phyloP scores from a whole-genome alignment of 2,797 vertebrate species.

The Pangasius mekongensis region DNA sequence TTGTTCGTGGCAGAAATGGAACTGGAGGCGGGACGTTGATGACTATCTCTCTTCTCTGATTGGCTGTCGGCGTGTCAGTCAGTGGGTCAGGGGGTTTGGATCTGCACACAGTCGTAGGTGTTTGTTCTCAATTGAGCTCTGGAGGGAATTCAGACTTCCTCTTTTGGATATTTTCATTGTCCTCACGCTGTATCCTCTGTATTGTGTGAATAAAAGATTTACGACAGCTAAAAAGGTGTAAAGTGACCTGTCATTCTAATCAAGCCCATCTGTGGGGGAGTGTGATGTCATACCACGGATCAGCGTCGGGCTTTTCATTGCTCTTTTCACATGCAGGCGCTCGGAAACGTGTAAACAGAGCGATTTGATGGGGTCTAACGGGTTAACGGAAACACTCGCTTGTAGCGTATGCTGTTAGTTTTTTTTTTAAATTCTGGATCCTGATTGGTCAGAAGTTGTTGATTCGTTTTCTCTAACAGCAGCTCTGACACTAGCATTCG shows the following conservation, averaged over 20 bases:
- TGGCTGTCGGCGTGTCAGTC: slow-evolving; percentile 28
- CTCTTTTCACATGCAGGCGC: slow-evolving; percentile 18
- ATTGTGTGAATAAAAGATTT: slow-evolving; percentile 85
- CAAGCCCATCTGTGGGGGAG: slow-evolving; percentile 59
- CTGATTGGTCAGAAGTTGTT: slow-evolving; percentile 1
- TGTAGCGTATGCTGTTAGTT: not conserved
- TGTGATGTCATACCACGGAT: slow-evolving; percentile 25
- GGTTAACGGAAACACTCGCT: not conserved
- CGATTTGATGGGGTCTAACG: not conserved
- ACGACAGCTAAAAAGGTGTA: slow-evolving; percentile 80
- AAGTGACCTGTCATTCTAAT: slow-evolving; percentile 76
- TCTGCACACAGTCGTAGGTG: slow-evolving; percentile 43
- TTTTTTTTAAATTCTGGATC: not conserved
- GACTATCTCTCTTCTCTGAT: slow-evolving; percentile 38
- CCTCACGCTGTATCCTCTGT: slow-evolving; percentile 79
- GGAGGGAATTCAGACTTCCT: slow-evolving; percentile 76
- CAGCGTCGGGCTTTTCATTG: slow-evolving; percentile 8
- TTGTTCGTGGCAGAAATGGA: not conserved
- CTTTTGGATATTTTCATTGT: slow-evolving; percentile 83
- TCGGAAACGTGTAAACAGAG: not conserved
- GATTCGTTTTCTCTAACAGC: not conserved
- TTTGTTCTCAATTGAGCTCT: slow-evolving; percentile 65
- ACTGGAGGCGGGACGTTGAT: not conserved
- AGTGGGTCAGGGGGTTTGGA: slow-evolving; percentile 1
- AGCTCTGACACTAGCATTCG: not conserved